Evolutionary conservation across 2,888 invertebrate genomes (phyloP), one percentile per base, ranked within the genome.

Genomic region (Aphelenchoides bicaudatus): DNA sequence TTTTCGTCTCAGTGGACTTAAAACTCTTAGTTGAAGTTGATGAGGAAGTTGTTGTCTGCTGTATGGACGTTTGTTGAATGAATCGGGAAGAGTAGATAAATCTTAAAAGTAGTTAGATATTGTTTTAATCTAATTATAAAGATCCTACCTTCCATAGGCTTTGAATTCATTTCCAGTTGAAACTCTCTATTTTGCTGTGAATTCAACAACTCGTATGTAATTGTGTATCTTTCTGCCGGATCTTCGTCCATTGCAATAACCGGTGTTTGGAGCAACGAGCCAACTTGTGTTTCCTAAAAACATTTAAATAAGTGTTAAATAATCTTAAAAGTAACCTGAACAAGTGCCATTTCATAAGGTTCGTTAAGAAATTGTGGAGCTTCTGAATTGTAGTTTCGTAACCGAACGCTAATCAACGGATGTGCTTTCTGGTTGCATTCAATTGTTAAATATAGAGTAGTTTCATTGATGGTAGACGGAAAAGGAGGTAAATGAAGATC

Each of bases 211-310:
- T 56, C 52, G 43, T 69, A 72, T 10, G 58, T 66, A 47, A 76
- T 57, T 10, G 61, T 52, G 46, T 74, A 76, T 27, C 19, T 43
- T 8, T 58, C 55, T 0, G 67, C 51, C 1, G 76, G 75, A 60
- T 76, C 76, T 66, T 71, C 67, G 48, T 76, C 76, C 25, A 76
- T 62, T 3, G 73, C 76, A 19, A 70, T 55, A 3, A 77, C 63
- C 13, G 73, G 70, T 1, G 73, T 73, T 2, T 69, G 65, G 34
- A 75, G 56, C 27, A 68, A 61, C 5, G 68, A 58, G 29, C 72
- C 70, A 0, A 68, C 13, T 21, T 63, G 59, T 1, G 66, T 49
- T 31, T 53, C 57, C 66, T 60, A 37, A 38, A 51, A 25, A 10
- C 34, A 34, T n/a, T n/a, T 43, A 19, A n/a, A 43, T 43, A 34